phyloP scores from a whole-genome alignment of 2,888 invertebrate species.

The Glyphotaelius pellucidus region DNA sequence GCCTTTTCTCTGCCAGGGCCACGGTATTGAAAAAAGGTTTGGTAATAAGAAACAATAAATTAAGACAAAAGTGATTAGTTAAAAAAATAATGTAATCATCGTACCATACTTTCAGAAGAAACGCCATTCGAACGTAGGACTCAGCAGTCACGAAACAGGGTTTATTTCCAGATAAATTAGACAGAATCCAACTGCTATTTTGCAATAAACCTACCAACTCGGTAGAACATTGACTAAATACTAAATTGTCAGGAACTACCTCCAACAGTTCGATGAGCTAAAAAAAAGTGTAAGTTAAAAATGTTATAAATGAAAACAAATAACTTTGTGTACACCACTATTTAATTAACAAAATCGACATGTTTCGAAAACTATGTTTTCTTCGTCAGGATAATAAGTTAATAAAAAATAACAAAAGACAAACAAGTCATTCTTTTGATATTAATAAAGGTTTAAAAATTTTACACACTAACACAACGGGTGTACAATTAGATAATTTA shows the following conservation, averaged over 20 bases:
- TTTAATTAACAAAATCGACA: too few relatives aligned
- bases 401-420: too few relatives aligned
- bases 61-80: background rate
- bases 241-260: constrained; percentile 67
- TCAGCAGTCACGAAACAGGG: constrained; percentile 71
- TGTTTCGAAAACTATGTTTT: too few relatives aligned
- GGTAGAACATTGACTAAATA: constrained; percentile 59
- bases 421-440: too few relatives aligned
- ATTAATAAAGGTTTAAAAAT: too few relatives aligned
- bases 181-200: constrained; percentile 68
- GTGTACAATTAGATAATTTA: too few relatives aligned
- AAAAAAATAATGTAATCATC: background rate
- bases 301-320: too few relatives aligned
- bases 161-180: constrained; percentile 65
- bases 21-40: background rate
- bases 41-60: background rate
- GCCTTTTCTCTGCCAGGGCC: too few relatives aligned
- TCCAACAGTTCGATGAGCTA: constrained; percentile 72
- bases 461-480: too few relatives aligned
- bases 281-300: constrained; percentile 58
- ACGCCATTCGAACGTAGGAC: constrained; percentile 70
- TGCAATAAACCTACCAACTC: constrained; percentile 57
- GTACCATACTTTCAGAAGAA: constrained; percentile 67
- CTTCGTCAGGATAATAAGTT: too few relatives aligned
- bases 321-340: too few relatives aligned